These are phyloP conservation scores for Athene cunicularia DNA, from an alignment of 2,113 vertebrate species.

Conservation along the genomic window DNA sequence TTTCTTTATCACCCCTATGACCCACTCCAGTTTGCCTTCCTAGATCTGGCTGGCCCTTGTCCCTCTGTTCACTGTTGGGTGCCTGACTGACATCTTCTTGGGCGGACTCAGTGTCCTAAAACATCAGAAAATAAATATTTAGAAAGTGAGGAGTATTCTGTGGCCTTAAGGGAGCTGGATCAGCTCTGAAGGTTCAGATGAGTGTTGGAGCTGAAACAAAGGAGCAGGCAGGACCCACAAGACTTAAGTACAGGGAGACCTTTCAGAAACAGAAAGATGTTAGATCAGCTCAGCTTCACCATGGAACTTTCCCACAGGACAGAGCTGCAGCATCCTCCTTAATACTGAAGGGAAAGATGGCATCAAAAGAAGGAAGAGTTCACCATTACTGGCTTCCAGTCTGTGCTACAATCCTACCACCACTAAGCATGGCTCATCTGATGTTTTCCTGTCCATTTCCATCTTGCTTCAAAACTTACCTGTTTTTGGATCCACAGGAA, in stretches of 20 bases:
- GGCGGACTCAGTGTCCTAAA: not conserved
- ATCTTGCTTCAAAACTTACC: not conserved
- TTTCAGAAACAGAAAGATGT: not conserved
- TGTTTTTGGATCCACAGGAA: not conserved
- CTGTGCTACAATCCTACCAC: fast-evolving
- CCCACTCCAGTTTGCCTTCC: not conserved
- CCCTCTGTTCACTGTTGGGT: not conserved
- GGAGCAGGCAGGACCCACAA: not conserved
- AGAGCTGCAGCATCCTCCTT: not conserved
- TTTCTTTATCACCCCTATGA: not conserved
- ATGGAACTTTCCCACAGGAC: not conserved
- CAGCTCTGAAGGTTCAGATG: not conserved
- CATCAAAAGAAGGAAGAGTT: not conserved
- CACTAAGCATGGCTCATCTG: not conserved
- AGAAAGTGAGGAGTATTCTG: not conserved
- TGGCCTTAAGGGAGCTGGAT: not conserved
- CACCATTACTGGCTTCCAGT: not conserved
- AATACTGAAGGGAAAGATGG: not conserved
- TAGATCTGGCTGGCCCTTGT: not conserved
- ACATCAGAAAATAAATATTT: not conserved
- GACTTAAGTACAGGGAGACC: not conserved
- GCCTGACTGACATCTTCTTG: not conserved
- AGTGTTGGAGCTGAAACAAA: not conserved
- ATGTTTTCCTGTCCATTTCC: not conserved
- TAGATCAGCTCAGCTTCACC: not conserved